A percentile compares a stretch with the other conserved stretches of the same genome.
Evolutionary conservation across 2,888 invertebrate species (phyloP).

Genomic region (Lochmaea crataegi): DNA sequence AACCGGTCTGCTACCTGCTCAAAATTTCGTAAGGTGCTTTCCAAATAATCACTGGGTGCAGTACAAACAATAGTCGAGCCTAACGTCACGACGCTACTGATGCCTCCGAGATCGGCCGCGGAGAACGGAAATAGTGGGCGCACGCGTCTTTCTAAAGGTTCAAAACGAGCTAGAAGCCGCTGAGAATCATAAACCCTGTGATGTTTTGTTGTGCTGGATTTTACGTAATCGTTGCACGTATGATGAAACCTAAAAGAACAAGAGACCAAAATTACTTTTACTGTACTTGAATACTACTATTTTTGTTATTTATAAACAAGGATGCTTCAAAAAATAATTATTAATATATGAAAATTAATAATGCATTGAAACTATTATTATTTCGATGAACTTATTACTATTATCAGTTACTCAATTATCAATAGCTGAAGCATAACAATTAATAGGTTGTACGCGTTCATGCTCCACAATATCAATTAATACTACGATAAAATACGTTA

Average conservation of each 20-base stretch:
- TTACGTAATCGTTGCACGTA: neutral
- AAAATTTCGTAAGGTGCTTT: conserved; percentile 17
- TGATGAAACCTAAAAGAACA: neutral
- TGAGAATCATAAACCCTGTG: neutral
- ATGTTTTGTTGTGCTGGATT: conserved; percentile 1
- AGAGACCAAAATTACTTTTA: neutral
- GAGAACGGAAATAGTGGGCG: conserved; percentile 26
- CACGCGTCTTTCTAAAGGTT: conserved; percentile 14
- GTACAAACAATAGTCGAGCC: conserved; percentile 16
- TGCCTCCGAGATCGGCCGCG: conserved; percentile 16
- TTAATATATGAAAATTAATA: too few relatives aligned
- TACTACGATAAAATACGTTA: too few relatives aligned
- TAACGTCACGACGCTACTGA: conserved; percentile 40
- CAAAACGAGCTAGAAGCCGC: neutral
- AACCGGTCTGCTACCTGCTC: conserved; percentile 4
- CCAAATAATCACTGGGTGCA: neutral
- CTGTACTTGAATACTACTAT: neutral
- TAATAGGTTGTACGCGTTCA: too few relatives aligned
- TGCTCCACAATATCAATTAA: too few relatives aligned
- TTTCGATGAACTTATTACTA: too few relatives aligned
- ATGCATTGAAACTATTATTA: too few relatives aligned
- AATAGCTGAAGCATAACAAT: too few relatives aligned
- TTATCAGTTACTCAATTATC: too few relatives aligned
- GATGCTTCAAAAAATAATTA: too few relatives aligned
- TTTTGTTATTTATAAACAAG: too few relatives aligned